These are phyloP conservation scores for Anguilla rostrata DNA, from an alignment of 2,113 vertebrate genomes.

Conservation along the genomic window DNA sequence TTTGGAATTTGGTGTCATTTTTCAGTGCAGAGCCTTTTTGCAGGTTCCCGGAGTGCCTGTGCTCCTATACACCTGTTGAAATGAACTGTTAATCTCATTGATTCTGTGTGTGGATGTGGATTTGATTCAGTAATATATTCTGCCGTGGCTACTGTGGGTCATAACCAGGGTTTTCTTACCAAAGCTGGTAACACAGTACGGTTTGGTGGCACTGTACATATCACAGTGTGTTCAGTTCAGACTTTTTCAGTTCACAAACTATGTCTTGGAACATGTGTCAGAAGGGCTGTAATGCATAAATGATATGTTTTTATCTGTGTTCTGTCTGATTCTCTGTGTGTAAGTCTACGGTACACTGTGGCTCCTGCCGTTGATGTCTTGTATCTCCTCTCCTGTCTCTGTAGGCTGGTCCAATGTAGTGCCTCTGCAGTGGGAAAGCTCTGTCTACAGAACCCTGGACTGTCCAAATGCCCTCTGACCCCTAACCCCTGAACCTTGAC, in stretches of 20 bases:
- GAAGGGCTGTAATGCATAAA: not conserved
- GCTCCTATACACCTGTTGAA: no score
- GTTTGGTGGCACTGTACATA: no score
- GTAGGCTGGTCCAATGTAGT: conserved; percentile 17
- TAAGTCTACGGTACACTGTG: not conserved
- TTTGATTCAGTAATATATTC: not conserved
- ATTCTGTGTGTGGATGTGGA: no score
- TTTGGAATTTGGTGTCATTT: no score
- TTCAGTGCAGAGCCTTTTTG: no score
- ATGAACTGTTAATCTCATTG: no score
- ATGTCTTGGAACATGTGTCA: not conserved
- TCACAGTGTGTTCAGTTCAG: not conserved
- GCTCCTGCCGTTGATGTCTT: not conserved
- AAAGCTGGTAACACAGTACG: no score
- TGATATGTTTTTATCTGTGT: not conserved
- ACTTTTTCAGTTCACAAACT: not conserved
- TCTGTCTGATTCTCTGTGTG: no score
- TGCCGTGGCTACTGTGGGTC: not conserved
- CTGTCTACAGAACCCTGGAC: conserved; percentile 43
- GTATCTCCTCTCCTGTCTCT: not conserved
- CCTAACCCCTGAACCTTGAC: conserved; percentile 56
- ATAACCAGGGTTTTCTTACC: no score
- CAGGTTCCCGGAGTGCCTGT: no score
- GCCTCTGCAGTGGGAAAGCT: not conserved
- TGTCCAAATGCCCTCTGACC: conserved; percentile 72